Evolutionary conservation across 1,140 invertebrate genomes (phyloP), one percentile per base, ranked within the genome.

Genomic region (Drosophila ficusphila): DNA sequence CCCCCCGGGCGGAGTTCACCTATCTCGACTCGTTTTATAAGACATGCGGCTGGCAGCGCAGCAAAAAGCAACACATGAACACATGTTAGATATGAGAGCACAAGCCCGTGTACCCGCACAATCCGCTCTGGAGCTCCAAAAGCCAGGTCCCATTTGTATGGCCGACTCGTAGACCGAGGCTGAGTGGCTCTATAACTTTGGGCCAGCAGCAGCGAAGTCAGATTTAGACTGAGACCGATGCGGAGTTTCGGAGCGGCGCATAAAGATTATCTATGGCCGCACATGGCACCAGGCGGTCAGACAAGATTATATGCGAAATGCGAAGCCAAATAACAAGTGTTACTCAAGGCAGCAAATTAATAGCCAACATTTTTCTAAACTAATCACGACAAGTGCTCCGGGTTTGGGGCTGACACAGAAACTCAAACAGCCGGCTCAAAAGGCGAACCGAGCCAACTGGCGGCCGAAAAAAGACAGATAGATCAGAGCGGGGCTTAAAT

Each of bases 271-370:
- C 74, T 77, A 69, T n/a, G 49, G 60, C 27, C 53, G 49, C 69
- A 73, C 68, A 78, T 73, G 42, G 47, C 48, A 73, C 39, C 47
- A 53, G 74, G 74, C 51, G 69, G 69, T 73, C 69, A 73, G 72
- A 74, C 71, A 74, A 74, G 69, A 74, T 74, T 74, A 74, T 64
- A 64, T 74, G 71, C 69, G 48, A 72, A 72, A 72, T 54, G 46
- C 48, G 69, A 65, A 65, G 70, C 51, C 60, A 75, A 75, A 76
- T 76, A 76, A 76, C 73, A 76, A 79, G 56, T 79, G 70, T 79
- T 79, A 79, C 76, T 75, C 69, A 79, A 79, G 76, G 76, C 64
- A 64, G 76, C 51, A 74, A 79, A 71, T 79, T 75, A 74, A 79
- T 79, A 79, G 76, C 53, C 56, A 79, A 74, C 76, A 62, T 76